Conservation (phyloP, 2,888 invertebrate genomes). For the Polymixis lichenea region DNA sequence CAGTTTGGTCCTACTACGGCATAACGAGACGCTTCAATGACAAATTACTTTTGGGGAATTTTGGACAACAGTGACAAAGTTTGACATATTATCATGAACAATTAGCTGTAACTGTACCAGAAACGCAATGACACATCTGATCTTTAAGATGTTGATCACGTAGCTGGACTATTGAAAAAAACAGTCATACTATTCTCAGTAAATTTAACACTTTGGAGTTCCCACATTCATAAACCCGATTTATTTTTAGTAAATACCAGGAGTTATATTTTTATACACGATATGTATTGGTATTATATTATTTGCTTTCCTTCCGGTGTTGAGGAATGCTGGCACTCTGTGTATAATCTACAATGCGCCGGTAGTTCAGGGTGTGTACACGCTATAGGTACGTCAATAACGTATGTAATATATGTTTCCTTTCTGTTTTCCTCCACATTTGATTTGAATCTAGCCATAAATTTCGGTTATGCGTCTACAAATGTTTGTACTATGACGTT, state of each 20-base stretch:
- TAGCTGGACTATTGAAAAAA: conserved; percentile 4
- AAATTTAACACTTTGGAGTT: conserved; percentile 4
- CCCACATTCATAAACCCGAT: neutral
- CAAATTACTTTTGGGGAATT: conserved; percentile 50
- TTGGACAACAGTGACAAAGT: conserved; percentile 21
- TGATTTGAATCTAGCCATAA: conserved; percentile 30
- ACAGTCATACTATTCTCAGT: conserved; percentile 3
- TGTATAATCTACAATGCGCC: conserved; percentile 12
- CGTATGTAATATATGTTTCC: conserved; percentile 27
- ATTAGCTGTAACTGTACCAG: conserved; percentile 17
- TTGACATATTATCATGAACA: conserved; percentile 14
- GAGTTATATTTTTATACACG: neutral
- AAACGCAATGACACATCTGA: conserved; percentile 43
- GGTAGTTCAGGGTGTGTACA: conserved; percentile 35
- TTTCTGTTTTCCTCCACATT: conserved; percentile 35
- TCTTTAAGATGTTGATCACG: conserved; percentile 33
- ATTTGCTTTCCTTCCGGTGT: conserved; percentile 27
- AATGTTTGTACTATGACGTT: conserved; percentile 31
- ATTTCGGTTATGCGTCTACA: conserved; percentile 26
- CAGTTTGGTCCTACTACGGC: conserved; percentile 12
- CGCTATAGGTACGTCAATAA: conserved; percentile 33
- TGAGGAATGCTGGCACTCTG: conserved; percentile 10
- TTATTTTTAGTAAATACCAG: neutral
- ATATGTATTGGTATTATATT: conserved; percentile 1
- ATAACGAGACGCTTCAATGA: conserved; percentile 31